Base-by-base conservation (phyloP, 1,140 invertebrate genomes). In the Listronotus oregonensis region DNA sequence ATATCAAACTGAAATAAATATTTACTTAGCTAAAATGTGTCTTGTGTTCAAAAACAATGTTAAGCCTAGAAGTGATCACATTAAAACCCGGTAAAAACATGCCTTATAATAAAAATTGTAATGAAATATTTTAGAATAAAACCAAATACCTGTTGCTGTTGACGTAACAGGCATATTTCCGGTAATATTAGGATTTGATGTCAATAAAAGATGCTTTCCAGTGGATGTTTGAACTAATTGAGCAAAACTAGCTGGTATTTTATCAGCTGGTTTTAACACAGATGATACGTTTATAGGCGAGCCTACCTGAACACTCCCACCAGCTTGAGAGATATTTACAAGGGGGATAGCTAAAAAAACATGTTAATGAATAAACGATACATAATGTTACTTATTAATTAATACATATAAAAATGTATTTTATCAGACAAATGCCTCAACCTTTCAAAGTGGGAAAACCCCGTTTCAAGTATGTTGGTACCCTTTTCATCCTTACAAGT, bases 201-300 rank as follows among this genome's bases (percentile, higher is more conserved):
- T 86, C 7, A 89, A 75, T 32, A 90, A 81, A 47, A 89, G 81
- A 77, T 86, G 85, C 74, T 87, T 86, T 32, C 89, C 89, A 15
- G 85, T 83, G 34, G 88, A 83, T 8, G 88, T 89, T 75, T 90
- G 88, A 14, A 90, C 86, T 34, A 90, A 77, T 69, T 90, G 88
- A 60, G 84, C 85, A 69, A 85, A 77, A 68, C 71, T 73, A 37
- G 72, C 72, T 10, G 70, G 69, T 49, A 76, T 68, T 58, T 78
- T 76, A 64, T 77, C 76, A 9, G 72, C 39, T 12, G 73, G 58
- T 64, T 77, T 78, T 46, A 75, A 71, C 27, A 82, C 75, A 12
- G 82, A 79, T 46, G 83, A 80, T 54, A 79, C 77, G 64, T 80
- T 82, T 12, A 82, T 69, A 63, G 75, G 80, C 6, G 79, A 68